These are phyloP conservation scores for Acanthurus leucopareius DNA, from an alignment of 2,797 vertebrate genomes.

Conservation along the genomic window DNA sequence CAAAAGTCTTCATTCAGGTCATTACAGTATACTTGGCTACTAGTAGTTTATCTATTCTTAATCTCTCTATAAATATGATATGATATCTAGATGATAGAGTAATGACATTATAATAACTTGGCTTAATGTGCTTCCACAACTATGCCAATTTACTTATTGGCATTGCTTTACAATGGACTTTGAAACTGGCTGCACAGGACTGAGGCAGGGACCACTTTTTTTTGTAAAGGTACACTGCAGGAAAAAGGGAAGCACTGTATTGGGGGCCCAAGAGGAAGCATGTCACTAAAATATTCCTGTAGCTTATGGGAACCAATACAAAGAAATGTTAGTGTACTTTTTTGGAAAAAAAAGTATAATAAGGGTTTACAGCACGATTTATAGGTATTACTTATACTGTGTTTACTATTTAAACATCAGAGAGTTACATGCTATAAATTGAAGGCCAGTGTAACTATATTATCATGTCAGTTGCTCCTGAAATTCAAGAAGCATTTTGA, in stretches of 20 bases:
- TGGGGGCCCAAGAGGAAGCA: neutral
- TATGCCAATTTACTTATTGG: neutral
- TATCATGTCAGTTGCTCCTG: neutral
- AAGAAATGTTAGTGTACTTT: too few relatives aligned
- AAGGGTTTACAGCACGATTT: neutral
- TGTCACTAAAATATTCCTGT: neutral
- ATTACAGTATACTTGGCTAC: too few relatives aligned
- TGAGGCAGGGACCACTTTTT: neutral
- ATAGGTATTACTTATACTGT: too few relatives aligned
- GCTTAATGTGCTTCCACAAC: neutral
- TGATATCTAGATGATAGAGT: too few relatives aligned
- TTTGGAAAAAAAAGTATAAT: neutral
- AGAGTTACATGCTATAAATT: neutral
- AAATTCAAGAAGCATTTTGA: neutral
- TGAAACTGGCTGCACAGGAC: neutral
- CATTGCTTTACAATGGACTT: slow-evolving; percentile 21
- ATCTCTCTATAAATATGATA: too few relatives aligned
- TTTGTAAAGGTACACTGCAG: neutral
- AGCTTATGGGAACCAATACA: too few relatives aligned
- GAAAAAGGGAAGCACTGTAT: neutral
- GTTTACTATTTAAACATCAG: neutral
- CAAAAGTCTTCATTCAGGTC: too few relatives aligned
- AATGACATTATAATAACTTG: neutral
- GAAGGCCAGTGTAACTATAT: neutral
- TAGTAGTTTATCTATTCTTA: too few relatives aligned